phyloP scores from a whole-genome alignment of 1,140 invertebrate genomes.

The Aradophagus sp. region DNA sequence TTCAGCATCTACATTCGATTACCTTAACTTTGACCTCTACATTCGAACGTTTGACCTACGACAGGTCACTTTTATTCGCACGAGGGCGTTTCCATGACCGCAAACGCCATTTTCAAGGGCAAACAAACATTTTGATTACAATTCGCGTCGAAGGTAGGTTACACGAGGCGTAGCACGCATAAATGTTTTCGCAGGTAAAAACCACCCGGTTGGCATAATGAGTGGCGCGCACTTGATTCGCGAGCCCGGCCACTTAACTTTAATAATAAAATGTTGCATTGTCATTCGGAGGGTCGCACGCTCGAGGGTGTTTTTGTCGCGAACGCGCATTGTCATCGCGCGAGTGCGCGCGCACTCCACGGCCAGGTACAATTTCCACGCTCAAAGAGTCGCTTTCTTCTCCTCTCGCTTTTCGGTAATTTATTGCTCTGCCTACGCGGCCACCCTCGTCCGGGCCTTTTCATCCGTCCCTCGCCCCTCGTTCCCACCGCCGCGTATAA shows the following conservation, averaged over 20 bases:
- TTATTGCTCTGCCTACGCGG: slow-evolving; percentile 51
- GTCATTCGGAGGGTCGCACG: slow-evolving; percentile 62
- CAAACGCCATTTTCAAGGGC: no score
- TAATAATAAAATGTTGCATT: slow-evolving; percentile 72
- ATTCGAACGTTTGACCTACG: no score
- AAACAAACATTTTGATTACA: slow-evolving; percentile 31
- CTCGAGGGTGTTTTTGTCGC: slow-evolving; percentile 61
- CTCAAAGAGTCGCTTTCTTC: slow-evolving; percentile 53
- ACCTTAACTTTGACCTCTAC: no score
- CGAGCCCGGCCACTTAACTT: slow-evolving; percentile 58
- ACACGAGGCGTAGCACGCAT: slow-evolving; percentile 19
- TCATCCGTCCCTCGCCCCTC: slow-evolving; percentile 18
- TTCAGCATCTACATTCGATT: no score
- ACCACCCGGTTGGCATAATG: slow-evolving; percentile 46
- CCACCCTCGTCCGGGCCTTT: slow-evolving; percentile 35
- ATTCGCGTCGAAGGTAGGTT: slow-evolving; percentile 26
- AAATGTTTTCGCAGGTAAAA: slow-evolving; percentile 51
- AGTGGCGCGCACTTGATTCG: slow-evolving; percentile 61
- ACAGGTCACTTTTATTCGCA: no score
- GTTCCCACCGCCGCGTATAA: slow-evolving; percentile 41
- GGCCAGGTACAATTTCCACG: slow-evolving; percentile 53
- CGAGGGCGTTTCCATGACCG: no score
- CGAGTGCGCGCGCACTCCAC: slow-evolving; percentile 45
- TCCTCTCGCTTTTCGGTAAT: slow-evolving; percentile 63
- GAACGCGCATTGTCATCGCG: slow-evolving; percentile 57